These are phyloP conservation scores for Crambe crambe DNA, from an alignment of 37 sponge, comb jelly and placozoan species.

Conservation along the genomic window DNA sequence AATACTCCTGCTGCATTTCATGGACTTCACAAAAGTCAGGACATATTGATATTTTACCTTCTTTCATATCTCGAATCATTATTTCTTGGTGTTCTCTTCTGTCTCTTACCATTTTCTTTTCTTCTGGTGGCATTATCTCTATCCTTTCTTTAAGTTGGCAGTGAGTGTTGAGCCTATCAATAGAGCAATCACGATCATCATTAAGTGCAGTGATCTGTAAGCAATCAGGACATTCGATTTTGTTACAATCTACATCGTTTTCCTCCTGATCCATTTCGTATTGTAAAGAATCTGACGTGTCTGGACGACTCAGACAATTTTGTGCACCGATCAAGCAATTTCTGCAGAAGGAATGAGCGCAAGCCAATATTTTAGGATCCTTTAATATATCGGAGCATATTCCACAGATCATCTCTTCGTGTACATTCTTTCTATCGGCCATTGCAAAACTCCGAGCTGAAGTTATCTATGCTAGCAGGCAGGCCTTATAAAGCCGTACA, in stretches of 20 bases:
- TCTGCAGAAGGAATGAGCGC: conserved; percentile 39
- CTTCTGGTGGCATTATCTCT: background rate
- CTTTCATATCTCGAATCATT: background rate
- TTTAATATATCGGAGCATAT: conserved; percentile 17
- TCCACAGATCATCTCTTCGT: conserved; percentile 25
- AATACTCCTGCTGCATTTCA: conserved; percentile 10
- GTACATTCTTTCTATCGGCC: conserved; percentile 1
- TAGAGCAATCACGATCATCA: background rate
- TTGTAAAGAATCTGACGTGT: background rate
- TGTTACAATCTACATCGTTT: background rate
- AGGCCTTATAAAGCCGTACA: too few species aligned
- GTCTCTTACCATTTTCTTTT: background rate
- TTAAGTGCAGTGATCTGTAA: conserved; percentile 3
- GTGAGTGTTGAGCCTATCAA: background rate
- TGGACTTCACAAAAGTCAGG: conserved; percentile 14
- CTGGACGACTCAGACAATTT: background rate
- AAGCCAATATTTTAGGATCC: conserved; percentile 15
- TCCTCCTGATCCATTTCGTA: background rate
- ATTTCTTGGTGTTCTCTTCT: background rate
- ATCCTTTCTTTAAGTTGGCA: background rate
- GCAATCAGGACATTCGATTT: conserved; percentile 13
- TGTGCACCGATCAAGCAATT: conserved; percentile 6
- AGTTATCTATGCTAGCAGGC: too few species aligned
- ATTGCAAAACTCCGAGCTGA: background rate
- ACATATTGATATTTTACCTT: background rate